Conservation (phyloP, 1,140 invertebrate species). For the Sitobion miscanthi region DNA sequence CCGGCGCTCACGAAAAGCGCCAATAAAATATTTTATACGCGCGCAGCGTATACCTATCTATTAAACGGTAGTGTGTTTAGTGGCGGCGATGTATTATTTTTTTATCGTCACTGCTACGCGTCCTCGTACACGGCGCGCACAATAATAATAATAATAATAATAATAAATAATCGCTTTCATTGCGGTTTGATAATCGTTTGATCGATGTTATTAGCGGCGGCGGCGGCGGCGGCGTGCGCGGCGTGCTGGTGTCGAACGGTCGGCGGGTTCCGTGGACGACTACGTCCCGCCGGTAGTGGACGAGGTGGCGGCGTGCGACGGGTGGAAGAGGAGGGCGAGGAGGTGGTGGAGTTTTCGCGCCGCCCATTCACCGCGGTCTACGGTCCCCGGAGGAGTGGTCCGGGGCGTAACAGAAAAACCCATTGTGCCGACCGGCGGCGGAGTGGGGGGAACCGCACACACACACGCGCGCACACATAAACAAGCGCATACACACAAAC, state of each 20-base stretch:
- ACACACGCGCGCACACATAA: background rate
- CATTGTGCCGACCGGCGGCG: background rate
- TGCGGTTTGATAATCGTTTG: slow-evolving; percentile 47
- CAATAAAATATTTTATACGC: background rate
- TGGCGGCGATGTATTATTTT: background rate
- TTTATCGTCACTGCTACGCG: background rate
- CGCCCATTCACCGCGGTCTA: slow-evolving; percentile 16
- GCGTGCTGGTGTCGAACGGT: background rate
- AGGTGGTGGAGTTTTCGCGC: background rate
- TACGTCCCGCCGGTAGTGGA: too few relatives aligned
- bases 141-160: background rate
- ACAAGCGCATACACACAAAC: background rate
- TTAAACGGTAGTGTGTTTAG: slow-evolving; percentile 7
- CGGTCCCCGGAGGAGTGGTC: slow-evolving; percentile 36
- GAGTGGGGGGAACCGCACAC: background rate
- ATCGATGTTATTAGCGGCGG: slow-evolving; percentile 28
- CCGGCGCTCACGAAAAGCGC: background rate
- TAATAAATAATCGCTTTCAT: slow-evolving; percentile 31
- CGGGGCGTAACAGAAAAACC: slow-evolving; percentile 53
- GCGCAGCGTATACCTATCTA: background rate
- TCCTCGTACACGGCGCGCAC: background rate
- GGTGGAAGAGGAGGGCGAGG: background rate
- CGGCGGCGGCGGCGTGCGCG: background rate
- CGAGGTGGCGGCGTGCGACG: background rate
- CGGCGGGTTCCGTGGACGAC: background rate